These are phyloP conservation scores for Ataeniobius toweri DNA, from an alignment of 2,797 vertebrate genomes.

Conservation along the genomic window DNA sequence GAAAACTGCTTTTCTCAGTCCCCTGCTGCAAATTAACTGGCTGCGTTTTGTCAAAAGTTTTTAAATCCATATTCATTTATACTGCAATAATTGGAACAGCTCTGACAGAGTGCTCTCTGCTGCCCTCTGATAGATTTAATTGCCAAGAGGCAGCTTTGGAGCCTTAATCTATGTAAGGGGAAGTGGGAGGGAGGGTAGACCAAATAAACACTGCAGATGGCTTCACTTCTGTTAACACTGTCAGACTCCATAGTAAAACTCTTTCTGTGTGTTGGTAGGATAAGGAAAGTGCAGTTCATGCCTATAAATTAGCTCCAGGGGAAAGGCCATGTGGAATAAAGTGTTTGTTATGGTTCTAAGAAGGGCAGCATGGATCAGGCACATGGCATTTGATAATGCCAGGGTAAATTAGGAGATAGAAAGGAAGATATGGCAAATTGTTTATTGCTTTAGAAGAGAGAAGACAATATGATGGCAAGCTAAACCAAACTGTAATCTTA, in stretches of 20 bases:
- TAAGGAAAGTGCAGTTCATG: conserved; percentile 28
- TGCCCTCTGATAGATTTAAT: conserved; percentile 76
- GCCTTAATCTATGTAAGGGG: conserved; percentile 63
- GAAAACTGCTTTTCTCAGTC: conserved; percentile 27
- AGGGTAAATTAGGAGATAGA: conserved; percentile 41
- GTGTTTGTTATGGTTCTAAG: conserved; percentile 52
- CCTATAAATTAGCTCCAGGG: conserved; percentile 50
- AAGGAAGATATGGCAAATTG: conserved; percentile 33
- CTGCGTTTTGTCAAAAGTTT: conserved; percentile 60
- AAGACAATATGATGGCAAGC: conserved; percentile 39
- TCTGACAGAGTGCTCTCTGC: conserved; percentile 65
- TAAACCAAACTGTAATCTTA: conserved; percentile 40
- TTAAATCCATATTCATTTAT: conserved; percentile 72
- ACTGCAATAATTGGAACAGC: conserved; percentile 71
- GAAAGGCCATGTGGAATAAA: conserved; percentile 48
- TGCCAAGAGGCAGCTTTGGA: conserved; percentile 65
- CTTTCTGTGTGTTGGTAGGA: conserved; percentile 30
- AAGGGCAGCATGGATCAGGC: conserved; percentile 34
- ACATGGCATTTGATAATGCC: conserved; percentile 44
- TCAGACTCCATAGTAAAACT: conserved; percentile 36
- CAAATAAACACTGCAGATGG: conserved; percentile 61
- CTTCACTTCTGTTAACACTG: conserved; percentile 50
- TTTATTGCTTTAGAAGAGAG: conserved; percentile 1
- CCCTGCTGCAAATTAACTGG: conserved; percentile 52
- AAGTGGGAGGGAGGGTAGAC: conserved; percentile 33